Evolutionary conservation across 2,797 vertebrate genomes (phyloP), one percentile per base, ranked within the genome.

Genomic region (Artibeus lituratus): DNA sequence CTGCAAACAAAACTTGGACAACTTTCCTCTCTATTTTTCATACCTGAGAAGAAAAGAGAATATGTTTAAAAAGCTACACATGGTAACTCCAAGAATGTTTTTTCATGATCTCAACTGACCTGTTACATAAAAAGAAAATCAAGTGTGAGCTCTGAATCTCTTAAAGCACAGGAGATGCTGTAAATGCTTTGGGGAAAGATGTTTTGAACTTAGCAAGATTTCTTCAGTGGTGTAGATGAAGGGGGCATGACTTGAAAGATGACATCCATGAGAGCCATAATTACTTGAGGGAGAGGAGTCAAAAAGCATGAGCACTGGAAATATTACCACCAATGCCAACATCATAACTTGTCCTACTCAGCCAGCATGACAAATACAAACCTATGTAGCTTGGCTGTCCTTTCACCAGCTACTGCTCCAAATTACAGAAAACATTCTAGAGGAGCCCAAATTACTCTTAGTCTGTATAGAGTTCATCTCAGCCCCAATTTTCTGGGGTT

Each of bases 11-110:
- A 98, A 97, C 98, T 98, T 96, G 98, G 97, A 98, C 97, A 98
- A 98, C 98, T 99, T 98, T 98, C 98, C 98, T 97, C 96, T 98
- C 98, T 96, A 96, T 98, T 98, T 98, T 99, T 98, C 99, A 94
- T 99, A 96, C 98, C 98, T 98, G 97, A 98, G 97, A 98, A 94
- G 98, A 95, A 65, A 95, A 95, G 98, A 94, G 85, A 98, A 97
- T 97, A 87, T 98, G 98, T 98, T 98, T 98, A 97, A 98, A 97
- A 98, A 98, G 97, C 98, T 98, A 97, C 98, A 98, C 95, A 92
- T 98, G 98, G 96, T 98, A 97, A 97, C 98, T 98, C 97, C 98
- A 92, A 97, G 98, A 97, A 97, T 94, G 94, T 98, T 98, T 98
- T 73, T 85, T n/a, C 8, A 4, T 35, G 67, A 59, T 87, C 92